A percentile compares a stretch with the other conserved stretches of the same genome.
Evolutionary conservation across 2,888 invertebrate genomes (phyloP).

Genomic region (Eupithecia subfuscata): DNA sequence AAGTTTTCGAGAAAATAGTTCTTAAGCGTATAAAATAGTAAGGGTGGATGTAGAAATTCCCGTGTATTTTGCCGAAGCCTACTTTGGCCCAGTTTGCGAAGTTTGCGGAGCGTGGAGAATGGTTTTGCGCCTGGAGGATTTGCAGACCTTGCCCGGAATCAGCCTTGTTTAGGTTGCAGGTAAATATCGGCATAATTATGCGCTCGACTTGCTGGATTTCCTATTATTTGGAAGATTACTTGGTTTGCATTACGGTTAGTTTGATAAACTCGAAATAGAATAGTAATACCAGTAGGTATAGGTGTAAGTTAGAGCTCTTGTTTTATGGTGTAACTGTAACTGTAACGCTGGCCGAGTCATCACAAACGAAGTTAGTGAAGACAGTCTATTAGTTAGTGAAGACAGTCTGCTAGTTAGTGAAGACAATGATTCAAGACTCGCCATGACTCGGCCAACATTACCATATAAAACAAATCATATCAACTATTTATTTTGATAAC

Average conservation of each 20-base stretch:
- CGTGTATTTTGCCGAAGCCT: slow-evolving; percentile 77
- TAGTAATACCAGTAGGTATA: neutral
- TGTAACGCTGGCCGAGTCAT: neutral
- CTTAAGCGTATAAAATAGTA: slow-evolving; percentile 75
- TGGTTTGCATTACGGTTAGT: neutral
- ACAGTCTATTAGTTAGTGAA: neutral
- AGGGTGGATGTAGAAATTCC: slow-evolving; percentile 64
- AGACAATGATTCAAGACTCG: neutral
- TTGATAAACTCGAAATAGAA: neutral
- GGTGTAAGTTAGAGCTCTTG: neutral
- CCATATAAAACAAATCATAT: neutral
- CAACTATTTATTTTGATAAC: slow-evolving; percentile 1
- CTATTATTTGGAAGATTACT: neutral
- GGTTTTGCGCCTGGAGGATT: slow-evolving; percentile 73
- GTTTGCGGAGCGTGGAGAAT: slow-evolving; percentile 79
- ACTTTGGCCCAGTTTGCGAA: slow-evolving; percentile 79
- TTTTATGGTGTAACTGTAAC: too few relatives aligned
- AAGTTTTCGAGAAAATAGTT: slow-evolving; percentile 71
- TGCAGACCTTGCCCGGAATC: slow-evolving; percentile 66
- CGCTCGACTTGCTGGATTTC: slow-evolving; percentile 13
- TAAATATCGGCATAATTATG: slow-evolving; percentile 23
- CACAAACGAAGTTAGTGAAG: neutral
- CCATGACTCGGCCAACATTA: neutral
- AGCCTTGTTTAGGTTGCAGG: slow-evolving; percentile 48
- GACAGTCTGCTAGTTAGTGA: neutral